Percentiles rank a stretch among this genome's conserved stretches.
Conservation (phyloP, 2,888 invertebrate genomes). For the Cheilosia scutellata region DNA sequence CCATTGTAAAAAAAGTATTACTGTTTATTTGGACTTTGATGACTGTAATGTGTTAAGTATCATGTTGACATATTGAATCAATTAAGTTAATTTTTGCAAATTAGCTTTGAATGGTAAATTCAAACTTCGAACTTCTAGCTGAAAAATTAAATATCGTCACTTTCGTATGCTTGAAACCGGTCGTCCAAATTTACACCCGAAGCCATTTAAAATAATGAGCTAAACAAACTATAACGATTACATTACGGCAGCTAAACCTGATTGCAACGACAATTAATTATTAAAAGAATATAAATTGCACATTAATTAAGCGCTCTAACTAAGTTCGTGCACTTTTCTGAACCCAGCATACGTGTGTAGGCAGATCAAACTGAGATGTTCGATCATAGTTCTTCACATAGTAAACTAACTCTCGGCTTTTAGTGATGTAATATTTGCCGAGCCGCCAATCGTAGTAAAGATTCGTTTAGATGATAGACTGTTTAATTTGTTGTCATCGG, state of each 20-base stretch:
- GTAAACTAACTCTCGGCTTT: not conserved
- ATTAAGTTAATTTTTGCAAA: no score
- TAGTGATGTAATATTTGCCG: slow-evolving; percentile 22
- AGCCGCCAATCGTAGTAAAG: not conserved
- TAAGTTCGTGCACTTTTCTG: slow-evolving; percentile 54
- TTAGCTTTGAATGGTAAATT: no score
- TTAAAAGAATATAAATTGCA: slow-evolving; percentile 27
- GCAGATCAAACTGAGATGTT: not conserved
- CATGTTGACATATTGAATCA: no score
- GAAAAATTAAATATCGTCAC: no score
- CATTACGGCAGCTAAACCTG: slow-evolving; percentile 1
- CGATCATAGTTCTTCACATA: slow-evolving; percentile 4
- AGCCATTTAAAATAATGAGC: not conserved
- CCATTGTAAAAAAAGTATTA: no score
- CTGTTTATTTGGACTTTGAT: no score
- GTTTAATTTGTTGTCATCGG: not conserved
- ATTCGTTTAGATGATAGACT: not conserved
- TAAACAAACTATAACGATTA: not conserved
- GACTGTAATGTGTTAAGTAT: no score
- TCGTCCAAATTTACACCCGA: not conserved
- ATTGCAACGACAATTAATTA: slow-evolving; percentile 5
- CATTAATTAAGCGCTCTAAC: slow-evolving; percentile 14
- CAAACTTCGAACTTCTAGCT: no score
- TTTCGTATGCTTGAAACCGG: no score
- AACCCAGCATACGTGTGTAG: slow-evolving; percentile 16